Evolutionary conservation across 2,888 invertebrate genomes (phyloP).

Genomic region (Sphaeridia pumilis): DNA sequence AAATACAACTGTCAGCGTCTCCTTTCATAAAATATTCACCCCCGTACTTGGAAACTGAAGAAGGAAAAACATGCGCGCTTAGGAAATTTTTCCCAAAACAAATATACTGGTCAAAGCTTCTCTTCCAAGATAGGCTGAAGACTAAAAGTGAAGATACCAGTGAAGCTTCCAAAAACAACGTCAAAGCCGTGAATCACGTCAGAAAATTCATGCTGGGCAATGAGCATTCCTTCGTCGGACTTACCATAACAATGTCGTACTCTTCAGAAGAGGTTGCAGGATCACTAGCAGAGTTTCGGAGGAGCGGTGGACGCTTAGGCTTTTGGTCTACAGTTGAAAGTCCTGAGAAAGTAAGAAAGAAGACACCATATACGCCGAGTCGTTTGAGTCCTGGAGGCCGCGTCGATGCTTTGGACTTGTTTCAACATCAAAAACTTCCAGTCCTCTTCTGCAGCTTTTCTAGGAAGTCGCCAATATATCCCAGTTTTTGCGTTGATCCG

Average conservation of each 20-base stretch:
- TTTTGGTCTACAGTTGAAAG: conserved; percentile 12
- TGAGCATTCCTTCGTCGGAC: conserved; percentile 59
- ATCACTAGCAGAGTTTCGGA: conserved; percentile 71
- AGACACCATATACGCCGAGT: background rate
- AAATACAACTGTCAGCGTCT: conserved; percentile 66
- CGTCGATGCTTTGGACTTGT: conserved; percentile 62
- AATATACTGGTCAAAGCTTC: conserved; percentile 52
- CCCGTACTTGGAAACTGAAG: conserved; percentile 78
- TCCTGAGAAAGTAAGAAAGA: background rate
- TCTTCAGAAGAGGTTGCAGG: conserved; percentile 57
- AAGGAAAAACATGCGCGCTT: conserved; percentile 59
- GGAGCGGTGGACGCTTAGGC: conserved; percentile 58
- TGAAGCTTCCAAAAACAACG: too few relatives aligned
- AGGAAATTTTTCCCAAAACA: conserved; percentile 60
- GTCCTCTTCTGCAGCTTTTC: conserved; percentile 83
- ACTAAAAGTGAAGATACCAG: too few relatives aligned
- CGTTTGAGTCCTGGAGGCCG: conserved; percentile 20
- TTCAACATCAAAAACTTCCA: conserved; percentile 72
- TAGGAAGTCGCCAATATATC: conserved; percentile 60
- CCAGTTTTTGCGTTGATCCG: conserved; percentile 80
- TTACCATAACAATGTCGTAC: conserved; percentile 54
- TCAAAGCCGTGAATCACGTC: too few relatives aligned
- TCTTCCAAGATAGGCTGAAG: too few relatives aligned
- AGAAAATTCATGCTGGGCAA: conserved; percentile 25
- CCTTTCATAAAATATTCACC: conserved; percentile 72